A percentile compares a stretch with the other conserved stretches of the same genome.
phyloP scores from a whole-genome alignment of 2,113 vertebrate species.

The Columbina picui region DNA sequence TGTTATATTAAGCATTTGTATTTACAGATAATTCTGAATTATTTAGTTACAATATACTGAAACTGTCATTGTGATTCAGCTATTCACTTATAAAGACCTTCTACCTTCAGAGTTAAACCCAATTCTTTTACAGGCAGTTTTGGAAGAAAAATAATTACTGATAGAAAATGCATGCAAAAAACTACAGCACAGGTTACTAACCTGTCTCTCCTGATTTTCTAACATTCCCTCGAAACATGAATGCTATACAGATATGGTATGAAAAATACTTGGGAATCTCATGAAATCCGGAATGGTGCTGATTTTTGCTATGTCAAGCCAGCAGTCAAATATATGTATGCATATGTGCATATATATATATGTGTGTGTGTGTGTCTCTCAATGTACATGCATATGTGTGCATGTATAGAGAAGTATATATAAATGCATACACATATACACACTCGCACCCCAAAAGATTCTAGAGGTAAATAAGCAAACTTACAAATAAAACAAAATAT shows the following conservation, averaged over 20 bases:
- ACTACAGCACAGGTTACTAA: not conserved
- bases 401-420: not conserved
- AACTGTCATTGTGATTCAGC: not conserved
- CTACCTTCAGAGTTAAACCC: slow-evolving; percentile 2
- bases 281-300: not conserved
- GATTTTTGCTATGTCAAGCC: not conserved
- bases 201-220: not conserved
- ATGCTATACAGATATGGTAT: not conserved
- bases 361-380: not conserved
- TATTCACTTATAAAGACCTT: not conserved
- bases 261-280: not conserved
- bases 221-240: not conserved
- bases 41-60: slow-evolving; percentile 26
- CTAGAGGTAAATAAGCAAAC: slow-evolving; percentile 43
- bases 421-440: not conserved
- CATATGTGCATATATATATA: not conserved
- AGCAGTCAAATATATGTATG: not conserved
- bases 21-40: slow-evolving; percentile 47
- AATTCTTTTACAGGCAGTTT: not conserved
- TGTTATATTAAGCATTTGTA: slow-evolving; percentile 55
- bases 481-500: slow-evolving; percentile 37
- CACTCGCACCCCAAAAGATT: slow-evolving; percentile 3
- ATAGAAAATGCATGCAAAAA: not conserved
- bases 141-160: not conserved
- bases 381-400: fast-evolving